Evolutionary conservation across 1,140 invertebrate genomes (phyloP), one percentile per base, ranked within the genome.

Genomic region (Anastatus disparis): DNA sequence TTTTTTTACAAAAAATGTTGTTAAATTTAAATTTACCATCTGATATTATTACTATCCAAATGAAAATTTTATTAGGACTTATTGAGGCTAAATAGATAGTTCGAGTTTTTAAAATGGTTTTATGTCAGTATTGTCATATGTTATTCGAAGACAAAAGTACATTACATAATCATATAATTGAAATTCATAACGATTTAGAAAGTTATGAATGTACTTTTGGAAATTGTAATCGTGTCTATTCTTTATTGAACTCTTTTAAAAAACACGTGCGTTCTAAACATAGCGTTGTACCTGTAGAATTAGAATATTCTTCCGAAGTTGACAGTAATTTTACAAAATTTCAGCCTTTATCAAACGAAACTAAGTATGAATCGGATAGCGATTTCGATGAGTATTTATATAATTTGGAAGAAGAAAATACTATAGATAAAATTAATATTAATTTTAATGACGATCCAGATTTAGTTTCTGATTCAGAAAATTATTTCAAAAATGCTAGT

Each of bases 1-100:
- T 27, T 35, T 59, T 69, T 24, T 20, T 59, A 2, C 53, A 56
- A 31, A 56, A 56, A 35, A 35, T 52, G 3, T 52, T 52, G 22
- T 52, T 52, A 52, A 27, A 52, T 52, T 26, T 52, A 26, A 1
- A 17, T 35, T 31, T 35, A 31, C 53, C 27, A 3, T 12, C n/a
- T 17, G 53, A 59, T 13, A 42, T 12, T 15, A 12, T 59, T 12
- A 24, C 10, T 12, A 24, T 12, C 10, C 20, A 59, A 40, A 27
- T 27, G 20, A 40, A 24, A 12, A 17, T 42, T n/a, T 13, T 59
- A 26, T 12, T 59, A 26, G 56, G 56, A 22, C 31, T 26, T 24
- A 42, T 59, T 6, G 31, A 35, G 31, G 31, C 15, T 7, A 15
- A 22, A 59, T 22, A 40, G 9, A 4, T 42, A 4, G 2, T 12